Evolutionary conservation across 1,140 invertebrate genomes (phyloP), one percentile per base, ranked within the genome.

Genomic region (Neomicropteryx cornuta): DNA sequence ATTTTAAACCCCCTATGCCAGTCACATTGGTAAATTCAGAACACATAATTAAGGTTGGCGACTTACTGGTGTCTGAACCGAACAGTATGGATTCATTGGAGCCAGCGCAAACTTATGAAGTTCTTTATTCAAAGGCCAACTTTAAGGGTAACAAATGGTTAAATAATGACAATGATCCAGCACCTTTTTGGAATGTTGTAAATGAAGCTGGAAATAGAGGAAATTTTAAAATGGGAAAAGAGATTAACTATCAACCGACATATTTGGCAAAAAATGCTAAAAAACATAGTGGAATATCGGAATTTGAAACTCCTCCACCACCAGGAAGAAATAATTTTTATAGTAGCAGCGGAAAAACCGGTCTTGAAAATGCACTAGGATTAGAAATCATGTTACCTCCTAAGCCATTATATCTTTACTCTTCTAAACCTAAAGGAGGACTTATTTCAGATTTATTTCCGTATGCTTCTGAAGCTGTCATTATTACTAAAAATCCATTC

Each of bases 381-480:
- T n/a, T n/a, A n/a, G n/a, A n/a, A n/a, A n/a, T n/a, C n/a, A n/a
- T n/a, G n/a, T n/a, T n/a, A n/a, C n/a, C n/a, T n/a, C n/a, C n/a
- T n/a, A n/a, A n/a, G n/a, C n/a, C n/a, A n/a, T n/a, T n/a, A n/a
- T n/a, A n/a, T n/a, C n/a, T n/a, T n/a, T n/a, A n/a, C n/a, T n/a
- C n/a, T n/a, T n/a, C n/a, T n/a, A 34, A 8, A 34, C 5, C 33
- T 4, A 36, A 22, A 14, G 5, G 30, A 48, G 38, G 39, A 46
- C 30, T 29, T 58, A 50, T n/a, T 33, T 56, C 54, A 22, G 62
- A 68, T 41, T 38, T 44, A 13, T 63, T 51, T 40, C 60, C 61
- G 17, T 64, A 65, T 38, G 46, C 58, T 4, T 57, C 53, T 3
- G 55, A 59, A 13, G 52, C 55, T 18, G 57, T 8, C 8, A 27